Conservation (phyloP, 2,888 invertebrate genomes). For the Theretra japonica region DNA sequence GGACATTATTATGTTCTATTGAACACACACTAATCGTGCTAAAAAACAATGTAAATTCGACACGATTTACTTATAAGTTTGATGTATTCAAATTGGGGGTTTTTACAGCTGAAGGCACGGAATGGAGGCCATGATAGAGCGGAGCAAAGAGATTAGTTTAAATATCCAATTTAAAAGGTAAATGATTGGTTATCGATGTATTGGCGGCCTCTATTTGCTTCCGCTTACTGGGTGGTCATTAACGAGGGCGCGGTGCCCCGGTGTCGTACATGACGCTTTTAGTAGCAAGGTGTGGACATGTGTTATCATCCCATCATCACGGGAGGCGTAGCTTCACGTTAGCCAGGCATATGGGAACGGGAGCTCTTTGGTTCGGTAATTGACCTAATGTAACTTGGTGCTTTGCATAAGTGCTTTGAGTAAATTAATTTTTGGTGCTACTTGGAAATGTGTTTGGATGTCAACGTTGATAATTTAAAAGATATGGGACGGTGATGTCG, state of each 20-base stretch:
- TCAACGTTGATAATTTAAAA: background rate
- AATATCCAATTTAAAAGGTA: constrained; percentile 20
- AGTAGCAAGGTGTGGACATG: constrained; percentile 62
- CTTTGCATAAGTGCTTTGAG: background rate
- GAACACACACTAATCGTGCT: background rate
- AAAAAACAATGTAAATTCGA: background rate
- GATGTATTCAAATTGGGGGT: constrained; percentile 20
- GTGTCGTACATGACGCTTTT: constrained; percentile 39
- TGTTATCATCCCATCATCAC: constrained; percentile 56
- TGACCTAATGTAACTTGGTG: background rate
- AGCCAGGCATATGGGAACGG: constrained; percentile 56
- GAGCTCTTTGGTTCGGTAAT: constrained; percentile 62
- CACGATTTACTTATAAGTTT: background rate
- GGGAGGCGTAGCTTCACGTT: constrained; percentile 44
- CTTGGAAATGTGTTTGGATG: background rate
- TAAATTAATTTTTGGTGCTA: background rate
- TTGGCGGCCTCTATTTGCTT: constrained; percentile 20
- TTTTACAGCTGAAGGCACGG: constrained; percentile 27
- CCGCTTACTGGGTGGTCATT: constrained; percentile 22
- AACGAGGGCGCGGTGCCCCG: background rate
- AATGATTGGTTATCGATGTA: constrained; percentile 9
- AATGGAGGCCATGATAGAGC: constrained; percentile 19
- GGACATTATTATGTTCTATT: background rate
- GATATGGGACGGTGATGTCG: too few species aligned
- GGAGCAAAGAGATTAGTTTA: constrained; percentile 7